Conservation (phyloP, 1,140 invertebrate species). For the Ephestia elutella region DNA sequence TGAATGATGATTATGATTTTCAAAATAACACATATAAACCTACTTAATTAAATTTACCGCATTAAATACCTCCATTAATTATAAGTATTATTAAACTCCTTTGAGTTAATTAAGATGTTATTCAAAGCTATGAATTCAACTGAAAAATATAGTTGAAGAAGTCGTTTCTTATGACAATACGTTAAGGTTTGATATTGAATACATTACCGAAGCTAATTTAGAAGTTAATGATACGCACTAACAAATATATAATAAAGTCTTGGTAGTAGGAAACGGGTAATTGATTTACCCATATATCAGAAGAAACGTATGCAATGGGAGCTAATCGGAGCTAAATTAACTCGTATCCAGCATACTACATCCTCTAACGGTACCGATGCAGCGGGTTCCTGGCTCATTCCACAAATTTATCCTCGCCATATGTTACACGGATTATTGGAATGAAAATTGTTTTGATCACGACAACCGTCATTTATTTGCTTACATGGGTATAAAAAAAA, state of each 20-base stretch:
- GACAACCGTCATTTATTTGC: slow-evolving; percentile 27
- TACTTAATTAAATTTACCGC: too few relatives aligned
- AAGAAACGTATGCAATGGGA: slow-evolving; percentile 3
- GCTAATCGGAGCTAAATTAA: slow-evolving; percentile 3
- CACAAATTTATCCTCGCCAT: slow-evolving; percentile 11
- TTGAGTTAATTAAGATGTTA: too few relatives aligned
- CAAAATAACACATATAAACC: background rate
- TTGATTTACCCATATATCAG: slow-evolving; percentile 1
- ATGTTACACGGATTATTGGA: slow-evolving; percentile 30
- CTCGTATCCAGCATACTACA: background rate
- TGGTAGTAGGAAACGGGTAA: background rate
- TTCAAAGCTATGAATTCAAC: too few relatives aligned
- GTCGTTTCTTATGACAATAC: too few relatives aligned
- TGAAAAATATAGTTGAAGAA: too few relatives aligned
- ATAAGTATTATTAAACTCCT: too few relatives aligned
- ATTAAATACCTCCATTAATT: too few relatives aligned
- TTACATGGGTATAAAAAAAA: too few relatives aligned
- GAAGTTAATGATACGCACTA: background rate
- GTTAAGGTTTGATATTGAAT: too few relatives aligned
- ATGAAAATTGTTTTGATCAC: slow-evolving; percentile 28
- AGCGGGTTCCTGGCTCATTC: slow-evolving; percentile 9
- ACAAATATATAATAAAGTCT: background rate
- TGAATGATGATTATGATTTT: slow-evolving; percentile 34
- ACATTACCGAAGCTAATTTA: too few relatives aligned
- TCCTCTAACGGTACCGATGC: background rate